These are phyloP conservation scores for Cheirogaleus major DNA, from an alignment of 2,797 vertebrate genomes.

Conservation along the genomic window DNA sequence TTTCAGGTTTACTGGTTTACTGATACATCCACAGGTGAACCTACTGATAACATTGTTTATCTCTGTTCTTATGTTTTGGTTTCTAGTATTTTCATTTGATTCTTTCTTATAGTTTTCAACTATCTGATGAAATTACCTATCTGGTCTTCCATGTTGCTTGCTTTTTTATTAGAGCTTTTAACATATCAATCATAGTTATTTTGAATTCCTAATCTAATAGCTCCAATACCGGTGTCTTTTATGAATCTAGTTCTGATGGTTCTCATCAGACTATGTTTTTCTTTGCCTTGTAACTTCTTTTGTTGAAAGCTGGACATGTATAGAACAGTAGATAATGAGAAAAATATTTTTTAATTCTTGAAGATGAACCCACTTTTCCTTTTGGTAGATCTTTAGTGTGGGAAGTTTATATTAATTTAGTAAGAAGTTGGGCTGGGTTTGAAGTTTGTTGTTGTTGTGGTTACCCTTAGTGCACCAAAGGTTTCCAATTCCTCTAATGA, in stretches of 20 bases:
- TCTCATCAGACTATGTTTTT: neutral
- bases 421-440: neutral
- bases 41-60: neutral
- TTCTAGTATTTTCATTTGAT: neutral
- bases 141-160: neutral
- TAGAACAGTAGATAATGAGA: neutral
- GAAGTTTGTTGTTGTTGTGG: neutral
- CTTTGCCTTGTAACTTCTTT: neutral
- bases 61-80: neutral
- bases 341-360: neutral
- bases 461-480: neutral
- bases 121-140: neutral
- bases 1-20: neutral
- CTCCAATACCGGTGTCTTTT: neutral
- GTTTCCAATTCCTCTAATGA: neutral
- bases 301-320: neutral
- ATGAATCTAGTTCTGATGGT: neutral
- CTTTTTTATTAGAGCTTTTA: neutral
- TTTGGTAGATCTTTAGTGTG: neutral
- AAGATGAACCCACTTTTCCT: neutral
- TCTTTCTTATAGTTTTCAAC: constrained; percentile 2
- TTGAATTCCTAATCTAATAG: constrained; percentile 9
- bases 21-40: neutral
- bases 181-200: neutral
- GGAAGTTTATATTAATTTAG: neutral